These are phyloP conservation scores for Leptura quadrifasciata DNA, from an alignment of 2,888 invertebrate species.

Conservation along the genomic window DNA sequence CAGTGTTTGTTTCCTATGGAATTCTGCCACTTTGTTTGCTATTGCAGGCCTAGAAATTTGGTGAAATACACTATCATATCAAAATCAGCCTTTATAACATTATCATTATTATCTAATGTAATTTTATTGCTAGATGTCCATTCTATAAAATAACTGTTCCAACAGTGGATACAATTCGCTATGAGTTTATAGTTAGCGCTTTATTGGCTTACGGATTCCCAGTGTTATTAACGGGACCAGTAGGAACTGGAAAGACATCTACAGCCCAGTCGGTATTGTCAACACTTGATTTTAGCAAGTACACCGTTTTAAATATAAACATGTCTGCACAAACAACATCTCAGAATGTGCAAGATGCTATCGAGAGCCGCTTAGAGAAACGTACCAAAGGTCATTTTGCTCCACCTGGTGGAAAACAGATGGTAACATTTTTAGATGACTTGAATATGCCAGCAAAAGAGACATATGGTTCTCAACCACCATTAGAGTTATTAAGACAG, in stretches of 20 bases:
- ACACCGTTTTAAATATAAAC: conserved; percentile 84
- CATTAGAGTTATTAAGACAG: conserved; percentile 87
- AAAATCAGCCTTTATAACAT: background rate
- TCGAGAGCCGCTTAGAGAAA: conserved; percentile 91
- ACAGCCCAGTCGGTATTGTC: conserved; percentile 83
- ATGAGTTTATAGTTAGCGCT: conserved; percentile 83
- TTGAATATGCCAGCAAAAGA: conserved; percentile 95
- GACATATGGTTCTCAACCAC: conserved; percentile 91
- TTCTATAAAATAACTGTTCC: conserved; percentile 92
- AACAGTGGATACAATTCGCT: conserved; percentile 91
- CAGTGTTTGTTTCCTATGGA: no score
- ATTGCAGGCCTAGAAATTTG: background rate
- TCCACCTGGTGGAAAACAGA: conserved; percentile 87
- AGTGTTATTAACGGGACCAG: conserved; percentile 87
- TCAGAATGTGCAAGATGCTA: conserved; percentile 87
- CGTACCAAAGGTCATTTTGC: conserved; percentile 89
- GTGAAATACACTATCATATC: background rate
- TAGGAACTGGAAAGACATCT: conserved; percentile 92
- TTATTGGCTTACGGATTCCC: conserved; percentile 82
- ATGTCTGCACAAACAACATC: conserved; percentile 94
- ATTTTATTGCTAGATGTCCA: conserved; percentile 76
- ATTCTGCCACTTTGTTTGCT: background rate
- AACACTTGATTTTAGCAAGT: conserved; percentile 76
- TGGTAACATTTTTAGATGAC: conserved; percentile 93
- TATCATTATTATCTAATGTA: conserved; percentile 13